These are phyloP conservation scores for Halcyon chelicuti DNA, from an alignment of 2,797 vertebrate genomes.

Conservation along the genomic window DNA sequence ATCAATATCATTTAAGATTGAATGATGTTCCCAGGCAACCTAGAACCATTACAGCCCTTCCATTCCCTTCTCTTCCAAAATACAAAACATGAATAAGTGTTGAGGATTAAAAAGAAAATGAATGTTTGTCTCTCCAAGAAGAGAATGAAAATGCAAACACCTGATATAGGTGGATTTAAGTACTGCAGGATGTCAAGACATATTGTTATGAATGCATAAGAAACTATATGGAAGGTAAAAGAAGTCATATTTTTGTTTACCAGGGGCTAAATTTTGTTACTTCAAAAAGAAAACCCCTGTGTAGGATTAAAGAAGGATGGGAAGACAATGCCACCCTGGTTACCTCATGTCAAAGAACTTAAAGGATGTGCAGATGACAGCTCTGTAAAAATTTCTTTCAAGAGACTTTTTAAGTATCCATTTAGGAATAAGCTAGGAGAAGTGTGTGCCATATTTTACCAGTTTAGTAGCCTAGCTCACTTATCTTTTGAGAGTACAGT, in stretches of 20 bases:
- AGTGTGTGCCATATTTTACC: background rate
- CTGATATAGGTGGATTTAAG: background rate
- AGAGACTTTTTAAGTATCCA: background rate
- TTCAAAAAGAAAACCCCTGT: background rate
- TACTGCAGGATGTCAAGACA: background rate
- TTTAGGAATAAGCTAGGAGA: background rate
- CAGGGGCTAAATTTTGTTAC: background rate
- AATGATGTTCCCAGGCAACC: background rate
- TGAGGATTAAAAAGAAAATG: background rate
- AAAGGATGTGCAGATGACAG: background rate
- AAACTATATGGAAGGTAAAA: background rate
- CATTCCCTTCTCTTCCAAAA: background rate
- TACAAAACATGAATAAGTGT: background rate
- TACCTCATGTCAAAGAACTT: background rate
- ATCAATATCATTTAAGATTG: background rate
- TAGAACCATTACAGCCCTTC: background rate
- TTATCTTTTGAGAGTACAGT: background rate
- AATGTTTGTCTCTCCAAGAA: background rate
- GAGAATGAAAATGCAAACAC: background rate
- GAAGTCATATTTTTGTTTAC: background rate
- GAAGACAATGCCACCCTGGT: background rate
- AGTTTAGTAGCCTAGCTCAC: background rate
- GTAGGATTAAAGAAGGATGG: background rate
- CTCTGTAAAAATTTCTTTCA: background rate
- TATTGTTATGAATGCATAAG: background rate